Percentiles rank a stretch among this genome's conserved stretches.
Evolutionary conservation across 2,113 vertebrate genomes (phyloP).

Genomic region (Ceyx margarethae): DNA sequence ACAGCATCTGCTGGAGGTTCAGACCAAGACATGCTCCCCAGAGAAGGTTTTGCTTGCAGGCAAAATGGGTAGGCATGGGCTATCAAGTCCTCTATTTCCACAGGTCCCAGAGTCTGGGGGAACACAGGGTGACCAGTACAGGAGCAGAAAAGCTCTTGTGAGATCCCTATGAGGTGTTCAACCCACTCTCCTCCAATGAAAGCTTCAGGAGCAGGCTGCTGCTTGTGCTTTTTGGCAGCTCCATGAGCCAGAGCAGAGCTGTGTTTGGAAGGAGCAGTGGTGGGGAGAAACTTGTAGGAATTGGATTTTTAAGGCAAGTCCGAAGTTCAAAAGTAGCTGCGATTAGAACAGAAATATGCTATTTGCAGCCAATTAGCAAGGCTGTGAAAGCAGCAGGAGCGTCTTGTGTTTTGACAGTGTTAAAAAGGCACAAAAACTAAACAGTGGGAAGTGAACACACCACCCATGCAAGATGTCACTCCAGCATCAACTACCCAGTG

Average conservation of each 20-base stretch:
- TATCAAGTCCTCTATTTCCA: neutral
- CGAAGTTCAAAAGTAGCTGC: neutral
- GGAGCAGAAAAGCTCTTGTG: neutral
- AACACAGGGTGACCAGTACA: fast-evolving
- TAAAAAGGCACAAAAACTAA: slow-evolving; percentile 28
- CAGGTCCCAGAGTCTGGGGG: neutral
- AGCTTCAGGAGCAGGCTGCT: fast-evolving
- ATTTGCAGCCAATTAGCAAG: slow-evolving; percentile 38
- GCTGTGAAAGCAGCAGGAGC: slow-evolving; percentile 16
- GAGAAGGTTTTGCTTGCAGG: neutral
- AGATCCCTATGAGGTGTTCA: neutral
- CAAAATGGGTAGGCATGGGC: neutral
- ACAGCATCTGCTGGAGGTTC: neutral
- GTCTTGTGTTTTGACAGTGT: slow-evolving; percentile 34
- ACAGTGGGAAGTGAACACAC: neutral
- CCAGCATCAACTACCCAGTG: neutral
- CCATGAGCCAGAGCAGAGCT: fast-evolving
- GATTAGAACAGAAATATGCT: slow-evolving; percentile 18
- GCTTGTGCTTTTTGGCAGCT: neutral
- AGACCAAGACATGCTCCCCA: neutral
- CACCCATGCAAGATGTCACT: neutral
- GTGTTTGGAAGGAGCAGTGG: neutral
- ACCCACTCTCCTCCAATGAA: neutral
- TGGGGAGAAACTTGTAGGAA: neutral
- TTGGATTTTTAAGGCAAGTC: slow-evolving; percentile 10